Base-by-base conservation (phyloP, 2,888 invertebrate genomes). In the Phymatocera aterrima region DNA sequence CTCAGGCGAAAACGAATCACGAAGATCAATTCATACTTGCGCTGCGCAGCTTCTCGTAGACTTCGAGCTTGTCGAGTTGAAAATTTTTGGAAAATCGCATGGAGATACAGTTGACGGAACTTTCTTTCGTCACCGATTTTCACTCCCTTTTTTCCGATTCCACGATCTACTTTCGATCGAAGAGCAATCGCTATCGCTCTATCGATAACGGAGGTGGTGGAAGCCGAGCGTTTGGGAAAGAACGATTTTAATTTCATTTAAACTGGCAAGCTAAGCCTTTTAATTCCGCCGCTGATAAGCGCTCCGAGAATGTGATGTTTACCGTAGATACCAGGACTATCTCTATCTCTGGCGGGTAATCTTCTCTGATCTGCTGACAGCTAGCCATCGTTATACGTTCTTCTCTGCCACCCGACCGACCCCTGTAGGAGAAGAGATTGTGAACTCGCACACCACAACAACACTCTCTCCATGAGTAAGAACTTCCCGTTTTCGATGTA, bases 271-370 rank as follows among this genome's bases (percentile, higher is more conserved):
- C 72, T 82, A 79, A 83, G 83, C 81, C 79, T 79, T 77, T 82
- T 82, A 83, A 85, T 84, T 81, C 81, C 82, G 31, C 48, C 51
- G 72, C 80, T 78, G 86, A 86, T 85, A 84, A 79, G 74, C 51
- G 74, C 78, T 60, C 61, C 70, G 79, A 80, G 82, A 79, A 78
- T 68, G 79, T 74, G 82, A 78, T 84, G 82, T 84, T 85, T 81
- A 81, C 68, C 79, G 77, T 65, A 81, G 84, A 85, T 86, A 85
- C 79, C n/a, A n/a, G n/a, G 78, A 78, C n/a, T 74, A 78, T 82
- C 80, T 84, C 79, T 80, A 78, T 12, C 65, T 70, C 70, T 57
- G 72, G 64, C 64, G 46, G 78, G 78, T 81, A 82, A 84, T 83
- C 82, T 77, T 74, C 72, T 74, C 70, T 68, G 77, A 84, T 83